phyloP scores from a whole-genome alignment of 2,797 vertebrate species.

The Darevskia nairensis region DNA sequence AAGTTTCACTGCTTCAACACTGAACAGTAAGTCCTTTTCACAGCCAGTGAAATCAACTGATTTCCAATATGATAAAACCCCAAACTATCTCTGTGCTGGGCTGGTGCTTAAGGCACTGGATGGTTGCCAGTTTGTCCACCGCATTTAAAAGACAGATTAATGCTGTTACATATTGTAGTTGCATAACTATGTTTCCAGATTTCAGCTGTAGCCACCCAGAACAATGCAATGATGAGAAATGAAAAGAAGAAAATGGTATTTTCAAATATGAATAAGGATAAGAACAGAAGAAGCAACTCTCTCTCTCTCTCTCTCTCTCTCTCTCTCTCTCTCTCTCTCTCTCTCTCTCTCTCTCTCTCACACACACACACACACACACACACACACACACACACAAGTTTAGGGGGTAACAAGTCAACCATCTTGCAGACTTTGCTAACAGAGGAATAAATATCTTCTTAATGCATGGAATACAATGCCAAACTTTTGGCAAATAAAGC shows the following conservation, averaged over 20 bases:
- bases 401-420: neutral
- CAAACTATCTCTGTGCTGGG: neutral
- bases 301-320: neutral
- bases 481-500: slow-evolving; percentile 29
- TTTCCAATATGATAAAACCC: neutral
- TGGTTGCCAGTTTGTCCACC: neutral
- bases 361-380: neutral
- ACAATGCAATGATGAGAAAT: neutral
- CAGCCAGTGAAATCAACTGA: neutral
- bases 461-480: slow-evolving; percentile 36
- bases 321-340: neutral
- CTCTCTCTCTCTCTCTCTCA: neutral
- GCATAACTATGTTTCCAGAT: neutral
- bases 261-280: neutral
- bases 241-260: neutral
- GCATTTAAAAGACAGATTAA: neutral
- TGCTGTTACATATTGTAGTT: neutral
- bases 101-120: too few relatives aligned
- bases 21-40: neutral
- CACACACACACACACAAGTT: neutral
- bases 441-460: slow-evolving; percentile 5
- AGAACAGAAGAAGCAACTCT: neutral
- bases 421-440: slow-evolving; percentile 2
- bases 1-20: neutral
- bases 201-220: neutral